These are phyloP conservation scores for Paraescarpia echinospica DNA, from an alignment of 1,140 invertebrate species.

Conservation along the genomic window DNA sequence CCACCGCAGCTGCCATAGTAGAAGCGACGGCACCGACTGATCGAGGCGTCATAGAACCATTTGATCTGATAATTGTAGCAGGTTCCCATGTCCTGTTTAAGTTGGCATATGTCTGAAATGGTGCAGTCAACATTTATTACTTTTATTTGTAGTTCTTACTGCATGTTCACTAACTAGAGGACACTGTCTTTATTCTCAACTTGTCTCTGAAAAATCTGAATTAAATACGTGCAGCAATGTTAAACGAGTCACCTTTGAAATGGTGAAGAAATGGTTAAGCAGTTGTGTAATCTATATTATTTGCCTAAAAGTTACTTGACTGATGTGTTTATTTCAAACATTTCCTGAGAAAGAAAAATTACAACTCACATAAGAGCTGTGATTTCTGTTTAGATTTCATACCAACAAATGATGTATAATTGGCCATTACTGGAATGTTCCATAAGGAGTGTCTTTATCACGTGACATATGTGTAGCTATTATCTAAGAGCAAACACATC, in stretches of 20 bases:
- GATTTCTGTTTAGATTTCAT: not conserved
- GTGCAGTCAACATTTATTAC: not conserved
- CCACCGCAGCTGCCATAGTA: constrained; percentile 47
- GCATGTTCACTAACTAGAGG: not conserved
- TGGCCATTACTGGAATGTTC: not conserved
- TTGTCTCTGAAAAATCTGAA: not conserved
- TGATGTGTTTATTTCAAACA: not conserved
- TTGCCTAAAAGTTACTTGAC: too few species aligned
- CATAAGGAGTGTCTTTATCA: not conserved
- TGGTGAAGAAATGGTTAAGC: not conserved
- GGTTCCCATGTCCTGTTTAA: not conserved
- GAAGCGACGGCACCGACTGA: constrained; percentile 39
- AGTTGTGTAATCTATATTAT: not conserved
- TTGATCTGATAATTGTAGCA: constrained; percentile 7
- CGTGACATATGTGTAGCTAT: not conserved
- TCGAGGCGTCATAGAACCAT: constrained; percentile 39
- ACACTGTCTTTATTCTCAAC: not conserved
- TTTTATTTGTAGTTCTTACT: not conserved
- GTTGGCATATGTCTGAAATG: not conserved
- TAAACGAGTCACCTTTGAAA: not conserved
- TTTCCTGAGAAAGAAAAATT: not conserved
- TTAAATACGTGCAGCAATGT: not conserved
- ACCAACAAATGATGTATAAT: not conserved
- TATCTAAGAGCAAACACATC: not conserved
- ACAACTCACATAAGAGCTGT: not conserved